Evolutionary conservation across 2,888 invertebrate genomes (phyloP), one percentile per base, ranked within the genome.

Genomic region (Gymnoscelis rufifasciata): DNA sequence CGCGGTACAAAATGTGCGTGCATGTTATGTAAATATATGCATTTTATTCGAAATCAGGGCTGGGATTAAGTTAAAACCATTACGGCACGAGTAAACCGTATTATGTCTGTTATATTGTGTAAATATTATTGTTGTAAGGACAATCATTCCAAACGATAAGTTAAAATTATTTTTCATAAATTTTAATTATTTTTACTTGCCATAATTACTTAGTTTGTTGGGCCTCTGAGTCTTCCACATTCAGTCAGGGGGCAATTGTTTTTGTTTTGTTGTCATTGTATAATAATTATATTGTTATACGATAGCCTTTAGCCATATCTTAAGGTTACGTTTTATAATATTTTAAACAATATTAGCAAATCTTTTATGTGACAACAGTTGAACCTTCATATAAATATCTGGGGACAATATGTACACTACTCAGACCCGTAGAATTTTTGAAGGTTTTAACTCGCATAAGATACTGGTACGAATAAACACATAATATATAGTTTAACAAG

Each of bases 111-210:
- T 86, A 78, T 74, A 67, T 65, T 72, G 60, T 83, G 84, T 86
- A 86, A 81, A 87, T 86, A 84, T 64, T 69, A 68, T 68, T 69
- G 68, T 73, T 69, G 53, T 62, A 72, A 74, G 76, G 72, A 70
- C 60, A 66, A 80, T 76, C 78, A 84, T 83, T 86, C 83, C 83
- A 83, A 82, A 79, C 78, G 74, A 76, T 77, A 83, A 83, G 78
- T 76, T 76, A 76, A 81, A 76, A 78, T 81, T 82, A 78, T 82
- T 78, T 72, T 73, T 76, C 78, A 74, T 71, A 78, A 83, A 75
- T 80, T 82, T 78, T 78, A 73, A 78, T 76, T 54, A 54, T 55
- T 73, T 76, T 74, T 74, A 82, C 84, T 87, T 86, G 86, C 87
- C 86, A 86, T 87, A 86, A 70, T 76, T 71, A 68, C 68, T 73